These are phyloP conservation scores for Sitophilus oryzae DNA, from an alignment of 1,140 invertebrate species.

Conservation along the genomic window DNA sequence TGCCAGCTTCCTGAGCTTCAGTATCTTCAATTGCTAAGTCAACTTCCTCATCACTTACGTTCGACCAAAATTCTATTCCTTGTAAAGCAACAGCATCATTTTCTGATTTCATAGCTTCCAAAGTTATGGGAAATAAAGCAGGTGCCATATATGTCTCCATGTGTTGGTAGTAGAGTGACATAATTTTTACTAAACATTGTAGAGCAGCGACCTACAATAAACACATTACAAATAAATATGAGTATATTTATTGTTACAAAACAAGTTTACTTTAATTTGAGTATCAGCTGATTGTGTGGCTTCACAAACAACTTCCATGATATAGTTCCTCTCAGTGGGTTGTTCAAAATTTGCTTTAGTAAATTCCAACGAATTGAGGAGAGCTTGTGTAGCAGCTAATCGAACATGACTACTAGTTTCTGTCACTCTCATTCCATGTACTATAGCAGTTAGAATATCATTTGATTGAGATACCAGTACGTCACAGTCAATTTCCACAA, in stretches of 20 bases:
- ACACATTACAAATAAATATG: background rate
- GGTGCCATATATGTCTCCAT: constrained; percentile 99
- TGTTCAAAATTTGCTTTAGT: constrained; percentile 98
- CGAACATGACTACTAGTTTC: constrained; percentile 78
- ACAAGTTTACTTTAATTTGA: constrained; percentile 68
- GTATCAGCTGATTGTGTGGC: constrained; percentile 80
- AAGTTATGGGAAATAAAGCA: constrained; percentile 96
- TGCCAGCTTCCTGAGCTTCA: constrained; percentile 86
- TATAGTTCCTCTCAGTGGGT: constrained; percentile 95
- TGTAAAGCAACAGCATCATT: constrained; percentile 94
- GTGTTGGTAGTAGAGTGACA: constrained; percentile 97
- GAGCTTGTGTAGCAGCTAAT: constrained; percentile 91
- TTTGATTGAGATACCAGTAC: constrained; percentile 89
- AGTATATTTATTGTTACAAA: constrained; percentile 60
- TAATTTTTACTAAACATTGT: constrained; percentile 98
- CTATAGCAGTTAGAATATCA: constrained; percentile 96
- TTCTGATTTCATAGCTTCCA: constrained; percentile 97
- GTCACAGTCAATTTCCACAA: constrained; percentile 74
- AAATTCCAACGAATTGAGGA: constrained; percentile 98
- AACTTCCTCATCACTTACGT: constrained; percentile 98
- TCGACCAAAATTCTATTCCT: constrained; percentile 99
- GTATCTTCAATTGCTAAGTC: constrained; percentile 91
- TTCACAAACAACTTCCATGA: constrained; percentile 99
- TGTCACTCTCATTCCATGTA: constrained; percentile 85
- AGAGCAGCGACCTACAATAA: constrained; percentile 74